These are phyloP conservation scores for Onychorhynchus coronatus DNA, from an alignment of 2,113 vertebrate genomes.

Conservation along the genomic window DNA sequence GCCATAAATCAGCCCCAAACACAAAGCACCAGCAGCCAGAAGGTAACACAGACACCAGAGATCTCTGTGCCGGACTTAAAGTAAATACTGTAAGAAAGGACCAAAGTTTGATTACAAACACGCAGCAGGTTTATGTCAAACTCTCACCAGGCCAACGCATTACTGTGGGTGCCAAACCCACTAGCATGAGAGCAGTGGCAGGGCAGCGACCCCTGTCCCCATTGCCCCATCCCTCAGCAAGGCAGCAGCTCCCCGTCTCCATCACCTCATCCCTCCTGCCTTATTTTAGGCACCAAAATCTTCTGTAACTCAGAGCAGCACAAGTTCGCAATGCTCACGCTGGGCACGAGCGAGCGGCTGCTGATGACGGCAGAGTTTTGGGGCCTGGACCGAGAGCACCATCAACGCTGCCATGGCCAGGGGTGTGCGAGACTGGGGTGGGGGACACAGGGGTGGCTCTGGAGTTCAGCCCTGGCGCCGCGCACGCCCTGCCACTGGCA, in stretches of 20 bases:
- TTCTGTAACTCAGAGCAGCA: neutral
- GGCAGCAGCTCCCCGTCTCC: neutral
- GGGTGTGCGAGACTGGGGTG: fast-evolving
- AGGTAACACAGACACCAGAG: neutral
- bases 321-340: fast-evolving
- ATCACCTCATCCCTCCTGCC: neutral
- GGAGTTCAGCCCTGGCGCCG: neutral
- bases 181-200: fast-evolving
- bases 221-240: fast-evolving
- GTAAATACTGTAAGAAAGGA: fast-evolving
- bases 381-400: neutral
- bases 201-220: neutral
- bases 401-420: neutral
- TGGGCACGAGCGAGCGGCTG: fast-evolving
- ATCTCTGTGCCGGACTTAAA: neutral
- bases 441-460: neutral
- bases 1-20: conserved; percentile 2
- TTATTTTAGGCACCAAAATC: neutral
- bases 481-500: neutral
- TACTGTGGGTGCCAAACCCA: fast-evolving
- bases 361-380: neutral
- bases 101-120: neutral
- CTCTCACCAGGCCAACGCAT: fast-evolving
- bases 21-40: neutral
- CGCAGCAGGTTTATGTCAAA: neutral